Conservation (phyloP, 2,113 vertebrate species). For the Papio anubis region DNA sequence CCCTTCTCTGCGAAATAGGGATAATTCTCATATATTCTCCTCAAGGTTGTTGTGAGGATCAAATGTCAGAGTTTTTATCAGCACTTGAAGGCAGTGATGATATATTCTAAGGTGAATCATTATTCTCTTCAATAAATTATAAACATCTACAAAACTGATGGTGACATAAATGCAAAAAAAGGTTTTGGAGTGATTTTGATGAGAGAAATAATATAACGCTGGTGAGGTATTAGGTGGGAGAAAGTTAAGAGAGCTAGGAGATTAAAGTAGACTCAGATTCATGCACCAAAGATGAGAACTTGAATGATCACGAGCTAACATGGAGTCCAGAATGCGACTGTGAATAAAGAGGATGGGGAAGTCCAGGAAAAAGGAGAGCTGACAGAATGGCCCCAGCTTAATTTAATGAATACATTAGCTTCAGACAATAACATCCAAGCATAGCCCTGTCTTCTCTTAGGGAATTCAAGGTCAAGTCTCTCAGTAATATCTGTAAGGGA, state of each 20-base stretch:
- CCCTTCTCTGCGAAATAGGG: neutral
- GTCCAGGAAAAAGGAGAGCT: neutral
- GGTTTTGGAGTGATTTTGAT: neutral
- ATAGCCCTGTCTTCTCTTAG: neutral
- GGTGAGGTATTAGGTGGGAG: neutral
- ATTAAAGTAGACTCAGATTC: neutral
- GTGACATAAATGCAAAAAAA: neutral
- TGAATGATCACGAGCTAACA: no score
- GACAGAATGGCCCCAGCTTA: neutral
- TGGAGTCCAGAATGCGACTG: neutral
- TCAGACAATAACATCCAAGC: neutral
- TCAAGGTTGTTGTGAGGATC: neutral
- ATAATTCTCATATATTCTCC: neutral
- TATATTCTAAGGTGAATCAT: neutral
- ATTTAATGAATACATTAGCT: slow-evolving; percentile 40
- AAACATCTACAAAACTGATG: neutral
- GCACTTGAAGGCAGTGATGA: neutral
- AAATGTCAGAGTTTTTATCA: neutral
- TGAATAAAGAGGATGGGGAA: neutral
- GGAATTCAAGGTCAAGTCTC: slow-evolving; percentile 38
- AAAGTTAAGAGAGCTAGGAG: neutral
- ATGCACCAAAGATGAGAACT: neutral
- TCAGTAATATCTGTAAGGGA: neutral
- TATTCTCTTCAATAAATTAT: neutral
- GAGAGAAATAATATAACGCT: neutral